Evolutionary conservation across 2,888 invertebrate genomes (phyloP), one percentile per base, ranked within the genome.

Genomic region (Parapristionchus giblindavisi): DNA sequence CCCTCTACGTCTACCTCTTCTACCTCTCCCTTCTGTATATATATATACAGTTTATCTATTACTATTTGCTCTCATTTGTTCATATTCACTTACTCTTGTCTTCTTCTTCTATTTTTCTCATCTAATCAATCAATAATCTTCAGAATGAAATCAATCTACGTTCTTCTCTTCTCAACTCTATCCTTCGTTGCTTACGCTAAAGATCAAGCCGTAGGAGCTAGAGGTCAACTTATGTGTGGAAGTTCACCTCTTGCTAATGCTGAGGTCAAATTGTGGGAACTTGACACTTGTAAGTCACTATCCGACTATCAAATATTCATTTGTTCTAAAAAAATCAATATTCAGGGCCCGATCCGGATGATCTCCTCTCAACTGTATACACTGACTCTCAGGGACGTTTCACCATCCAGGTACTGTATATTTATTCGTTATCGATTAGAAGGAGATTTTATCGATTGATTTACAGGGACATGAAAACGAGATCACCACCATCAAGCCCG

Each of bases 291-390:
- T 71, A 3, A 71, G 71, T 43, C 29, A n/a, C n/a, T n/a, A n/a
- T n/a, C n/a, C n/a, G n/a, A n/a, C n/a, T n/a, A n/a, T n/a, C n/a
- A n/a, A n/a, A n/a, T n/a, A n/a, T n/a, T n/a, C n/a, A n/a, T n/a
- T n/a, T n/a, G n/a, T n/a, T n/a, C n/a, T n/a, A n/a, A n/a, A n/a
- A n/a, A n/a, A n/a, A n/a, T n/a, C n/a, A n/a, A n/a, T n/a, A n/a
- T n/a, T 52, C 56, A 73, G 73, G 40, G 43, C 73, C 73, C 27
- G 61, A 73, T 73, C 73, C 73, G 48, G 73, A 73, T 51, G 73
- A 73, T 73, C 60, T 60, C 24, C 61, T 73, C 48, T 32, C 60
- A 6, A 61, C 60, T 2, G 61, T 61, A n/a, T 34, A 58, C 51
- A 73, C 73, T 11, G 73, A 73, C 17, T 27, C 38, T 17, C 73